These are phyloP conservation scores for Phyllotis vaccarum DNA, from an alignment of 2,797 vertebrate species.

Conservation along the genomic window DNA sequence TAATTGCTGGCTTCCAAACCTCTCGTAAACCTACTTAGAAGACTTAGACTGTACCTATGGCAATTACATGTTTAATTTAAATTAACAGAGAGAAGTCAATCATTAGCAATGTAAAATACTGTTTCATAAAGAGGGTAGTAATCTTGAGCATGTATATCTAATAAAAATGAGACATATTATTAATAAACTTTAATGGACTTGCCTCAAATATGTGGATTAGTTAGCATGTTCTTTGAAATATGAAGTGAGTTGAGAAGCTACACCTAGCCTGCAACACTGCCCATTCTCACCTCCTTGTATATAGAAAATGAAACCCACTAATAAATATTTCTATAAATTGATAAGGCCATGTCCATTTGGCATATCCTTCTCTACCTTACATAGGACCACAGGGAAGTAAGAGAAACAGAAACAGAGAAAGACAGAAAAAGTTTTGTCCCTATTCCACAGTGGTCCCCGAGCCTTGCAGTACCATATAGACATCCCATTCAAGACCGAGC, in stretches of 20 bases:
- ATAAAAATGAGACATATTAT: not conserved
- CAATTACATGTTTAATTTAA: not conserved
- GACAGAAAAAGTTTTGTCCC: not conserved
- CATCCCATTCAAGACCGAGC: not conserved
- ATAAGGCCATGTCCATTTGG: not conserved
- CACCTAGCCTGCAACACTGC: not conserved
- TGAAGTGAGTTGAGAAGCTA: not conserved
- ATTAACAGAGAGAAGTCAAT: not conserved
- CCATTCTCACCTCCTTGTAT: not conserved
- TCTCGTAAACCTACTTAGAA: not conserved
- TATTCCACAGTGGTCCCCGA: no score
- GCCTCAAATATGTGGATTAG: not conserved
- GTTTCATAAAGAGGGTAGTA: not conserved
- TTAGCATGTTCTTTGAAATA: not conserved
- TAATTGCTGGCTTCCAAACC: not conserved
- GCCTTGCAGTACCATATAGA: not conserved
- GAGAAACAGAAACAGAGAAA: not conserved
- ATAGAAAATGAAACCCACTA: not conserved
- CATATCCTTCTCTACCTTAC: not conserved
- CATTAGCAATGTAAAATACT: not conserved
- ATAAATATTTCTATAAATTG: not conserved
- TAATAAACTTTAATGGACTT: not conserved
- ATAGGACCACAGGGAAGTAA: no score
- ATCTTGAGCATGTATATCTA: conserved; percentile 1
- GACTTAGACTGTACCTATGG: not conserved